Percentiles rank a stretch among this genome's conserved stretches.
Evolutionary conservation across 2,888 invertebrate genomes (phyloP).

Genomic region (Mellilla xanthometata): DNA sequence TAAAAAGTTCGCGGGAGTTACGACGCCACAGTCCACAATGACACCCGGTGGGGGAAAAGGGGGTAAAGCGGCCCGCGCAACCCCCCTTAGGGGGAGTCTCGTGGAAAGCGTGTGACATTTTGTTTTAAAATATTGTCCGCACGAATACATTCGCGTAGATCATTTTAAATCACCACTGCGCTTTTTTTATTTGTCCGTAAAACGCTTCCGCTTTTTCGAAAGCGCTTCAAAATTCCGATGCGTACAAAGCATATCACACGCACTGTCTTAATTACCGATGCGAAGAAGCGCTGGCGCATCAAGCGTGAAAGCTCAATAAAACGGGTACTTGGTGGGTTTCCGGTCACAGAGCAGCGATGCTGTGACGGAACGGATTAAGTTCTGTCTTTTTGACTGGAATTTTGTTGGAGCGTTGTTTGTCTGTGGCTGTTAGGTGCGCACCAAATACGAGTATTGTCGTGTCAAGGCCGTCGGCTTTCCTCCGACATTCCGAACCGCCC

Average conservation of each 20-base stretch:
- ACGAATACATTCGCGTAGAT: constrained; percentile 79
- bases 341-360: constrained; percentile 45
- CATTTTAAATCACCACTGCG: constrained; percentile 72
- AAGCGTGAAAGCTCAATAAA: constrained; percentile 68
- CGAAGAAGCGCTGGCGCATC: constrained; percentile 60
- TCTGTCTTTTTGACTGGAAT: constrained; percentile 31
- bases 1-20: constrained; percentile 83
- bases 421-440: constrained; percentile 61
- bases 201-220: constrained; percentile 22
- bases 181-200: constrained; percentile 51
- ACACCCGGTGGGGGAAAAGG: constrained; percentile 63
- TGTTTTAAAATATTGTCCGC: constrained; percentile 83
- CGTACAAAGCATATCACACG: constrained; percentile 37
- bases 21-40: constrained; percentile 82
- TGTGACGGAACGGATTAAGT: constrained; percentile 18
- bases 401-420: constrained; percentile 33
- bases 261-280: constrained; percentile 65
- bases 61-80: constrained; percentile 17
- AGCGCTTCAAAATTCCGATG: constrained; percentile 7
- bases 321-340: constrained; percentile 32
- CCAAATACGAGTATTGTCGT: constrained; percentile 77
- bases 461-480: constrained; percentile 81
- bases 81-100: constrained; percentile 58
- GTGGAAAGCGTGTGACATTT: constrained; percentile 82
- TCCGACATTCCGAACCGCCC: constrained; percentile 79